These are phyloP conservation scores for Ia io DNA, from an alignment of 2,113 vertebrate species.

Conservation along the genomic window DNA sequence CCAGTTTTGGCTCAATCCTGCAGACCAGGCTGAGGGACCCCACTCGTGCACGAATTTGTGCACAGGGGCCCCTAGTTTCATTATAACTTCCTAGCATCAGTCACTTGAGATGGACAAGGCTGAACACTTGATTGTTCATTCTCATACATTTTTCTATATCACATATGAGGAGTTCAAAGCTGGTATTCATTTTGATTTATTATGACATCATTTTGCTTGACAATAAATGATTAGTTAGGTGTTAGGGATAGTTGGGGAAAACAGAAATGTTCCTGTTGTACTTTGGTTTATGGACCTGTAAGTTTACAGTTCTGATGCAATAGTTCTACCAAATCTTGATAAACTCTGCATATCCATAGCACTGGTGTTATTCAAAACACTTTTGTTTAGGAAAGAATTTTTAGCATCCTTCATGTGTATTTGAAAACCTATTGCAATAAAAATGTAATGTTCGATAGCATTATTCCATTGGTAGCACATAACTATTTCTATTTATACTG, in stretches of 20 bases:
- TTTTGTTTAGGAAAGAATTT: slow-evolving; percentile 37
- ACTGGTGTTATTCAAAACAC: background rate
- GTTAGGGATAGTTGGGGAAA: background rate
- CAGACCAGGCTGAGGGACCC: too few relatives aligned
- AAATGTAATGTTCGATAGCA: slow-evolving; percentile 59
- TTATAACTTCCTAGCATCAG: background rate
- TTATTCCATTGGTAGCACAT: slow-evolving; percentile 60
- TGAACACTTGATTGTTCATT: background rate
- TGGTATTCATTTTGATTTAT: slow-evolving; percentile 15
- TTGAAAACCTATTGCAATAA: slow-evolving; percentile 61
- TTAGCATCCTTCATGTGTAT: slow-evolving; percentile 54
- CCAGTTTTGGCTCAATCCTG: too few relatives aligned
- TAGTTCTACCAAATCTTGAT: slow-evolving; percentile 5
- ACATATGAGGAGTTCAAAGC: background rate
- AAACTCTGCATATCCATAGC: background rate
- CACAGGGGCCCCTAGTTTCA: background rate
- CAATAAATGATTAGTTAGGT: background rate
- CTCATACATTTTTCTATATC: background rate
- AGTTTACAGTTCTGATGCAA: background rate
- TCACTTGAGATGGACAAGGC: background rate
- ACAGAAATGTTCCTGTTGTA: background rate
- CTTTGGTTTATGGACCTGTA: background rate
- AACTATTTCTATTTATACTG: slow-evolving; percentile 76
- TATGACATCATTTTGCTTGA: background rate
- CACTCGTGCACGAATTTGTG: too few relatives aligned